Percentiles rank a stretch among this genome's conserved stretches.
Evolutionary conservation across 1,140 invertebrate species (phyloP).

Genomic region (Bombus balteatus): DNA sequence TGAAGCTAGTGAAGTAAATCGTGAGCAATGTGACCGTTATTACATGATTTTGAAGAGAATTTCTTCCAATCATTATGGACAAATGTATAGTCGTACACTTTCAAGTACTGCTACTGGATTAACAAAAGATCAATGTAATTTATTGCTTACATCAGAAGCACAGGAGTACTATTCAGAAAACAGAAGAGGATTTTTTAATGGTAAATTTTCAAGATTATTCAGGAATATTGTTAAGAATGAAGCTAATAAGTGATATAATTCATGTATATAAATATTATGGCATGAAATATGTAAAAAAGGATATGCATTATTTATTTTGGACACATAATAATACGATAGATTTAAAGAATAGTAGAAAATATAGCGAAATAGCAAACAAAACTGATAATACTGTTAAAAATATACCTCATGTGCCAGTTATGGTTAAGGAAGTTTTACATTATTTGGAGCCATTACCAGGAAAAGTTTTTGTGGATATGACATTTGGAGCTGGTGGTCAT

Average conservation of each 20-base stretch:
- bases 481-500: slow-evolving; percentile 97
- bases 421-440: slow-evolving; percentile 87
- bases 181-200: slow-evolving; percentile 73
- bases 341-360: slow-evolving; percentile 6
- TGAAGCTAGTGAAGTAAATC: slow-evolving; percentile 82
- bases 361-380: slow-evolving; percentile 5
- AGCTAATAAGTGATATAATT: not conserved
- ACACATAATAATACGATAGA: not conserved
- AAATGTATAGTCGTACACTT: slow-evolving; percentile 85
- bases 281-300: slow-evolving; percentile 1
- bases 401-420: slow-evolving; percentile 87
- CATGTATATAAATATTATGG: slow-evolving; percentile 2
- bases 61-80: slow-evolving; percentile 87
- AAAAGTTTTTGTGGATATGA: slow-evolving; percentile 92
- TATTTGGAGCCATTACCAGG: slow-evolving; percentile 86
- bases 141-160: slow-evolving; percentile 88
- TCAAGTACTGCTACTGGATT: slow-evolving; percentile 87
- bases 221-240: not conserved
- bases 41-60: slow-evolving; percentile 88
- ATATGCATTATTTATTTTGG: not conserved
- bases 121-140: slow-evolving; percentile 87
- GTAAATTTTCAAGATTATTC: slow-evolving; percentile 13
- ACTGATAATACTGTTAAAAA: slow-evolving; percentile 1
- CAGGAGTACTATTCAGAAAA: slow-evolving; percentile 85
- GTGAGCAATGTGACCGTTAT: slow-evolving; percentile 86